A percentile compares a stretch with the other conserved stretches of the same genome.
Conservation (phyloP, 2,113 vertebrate genomes). For the Desmodus rotundus region DNA sequence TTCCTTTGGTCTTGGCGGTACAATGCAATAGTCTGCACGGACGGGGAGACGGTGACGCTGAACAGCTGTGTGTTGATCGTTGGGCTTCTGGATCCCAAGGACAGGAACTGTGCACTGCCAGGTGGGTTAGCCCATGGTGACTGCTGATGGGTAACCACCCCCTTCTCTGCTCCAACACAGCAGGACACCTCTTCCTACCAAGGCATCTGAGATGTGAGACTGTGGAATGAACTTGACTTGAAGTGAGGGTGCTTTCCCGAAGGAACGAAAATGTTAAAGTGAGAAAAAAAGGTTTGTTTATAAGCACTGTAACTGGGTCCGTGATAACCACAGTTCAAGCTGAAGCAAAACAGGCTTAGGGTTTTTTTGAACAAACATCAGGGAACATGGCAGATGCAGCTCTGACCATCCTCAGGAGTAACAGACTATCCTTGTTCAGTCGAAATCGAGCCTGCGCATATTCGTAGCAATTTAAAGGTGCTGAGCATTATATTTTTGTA, state of each 20-base stretch:
- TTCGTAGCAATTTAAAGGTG: background rate
- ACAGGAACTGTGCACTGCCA: conserved; percentile 74
- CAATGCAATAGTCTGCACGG: conserved; percentile 75
- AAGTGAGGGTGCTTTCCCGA: conserved; percentile 35
- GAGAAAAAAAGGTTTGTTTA: conserved; percentile 61
- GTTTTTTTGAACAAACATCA: background rate
- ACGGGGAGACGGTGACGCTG: conserved; percentile 79
- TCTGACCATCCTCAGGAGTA: background rate
- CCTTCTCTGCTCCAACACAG: conserved; percentile 74
- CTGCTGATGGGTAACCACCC: conserved; percentile 77
- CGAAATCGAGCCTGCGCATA: background rate
- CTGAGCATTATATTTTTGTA: background rate
- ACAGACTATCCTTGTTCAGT: background rate
- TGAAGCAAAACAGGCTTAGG: conserved; percentile 40
- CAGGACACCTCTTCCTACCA: conserved; percentile 56
- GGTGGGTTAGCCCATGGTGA: conserved; percentile 69
- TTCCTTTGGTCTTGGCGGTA: conserved; percentile 66
- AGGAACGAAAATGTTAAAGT: conserved; percentile 68
- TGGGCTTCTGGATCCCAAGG: conserved; percentile 76
- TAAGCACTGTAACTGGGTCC: conserved; percentile 64
- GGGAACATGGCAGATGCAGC: background rate
- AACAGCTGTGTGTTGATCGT: conserved; percentile 79
- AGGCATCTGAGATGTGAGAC: conserved; percentile 60
- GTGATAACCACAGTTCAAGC: conserved; percentile 46
- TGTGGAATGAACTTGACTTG: conserved; percentile 35